Evolutionary conservation across 2,888 invertebrate species (phyloP), one percentile per base, ranked within the genome.

Genomic region (Hecatera dysodea): DNA sequence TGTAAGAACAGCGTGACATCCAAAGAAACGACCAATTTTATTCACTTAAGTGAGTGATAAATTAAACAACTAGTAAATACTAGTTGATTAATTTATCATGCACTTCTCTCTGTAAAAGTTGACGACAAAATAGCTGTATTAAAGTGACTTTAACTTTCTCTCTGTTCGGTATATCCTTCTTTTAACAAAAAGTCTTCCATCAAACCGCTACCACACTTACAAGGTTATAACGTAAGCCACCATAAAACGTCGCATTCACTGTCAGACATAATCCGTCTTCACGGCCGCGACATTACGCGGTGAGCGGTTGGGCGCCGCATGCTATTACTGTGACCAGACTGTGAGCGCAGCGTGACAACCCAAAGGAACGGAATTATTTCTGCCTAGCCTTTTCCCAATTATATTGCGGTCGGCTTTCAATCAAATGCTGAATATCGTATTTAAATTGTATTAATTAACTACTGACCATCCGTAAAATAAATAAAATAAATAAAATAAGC

Each of bases 221-320:
- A 55, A 19, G 48, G 33, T 76, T 48, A 66, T 8, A 52, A 12
- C 55, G 19, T 71, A 57, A 81, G 29, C 56, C 11, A 36, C 64
- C 42, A 73, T 82, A 84, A 79, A 76, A 82, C 60, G 50, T 65
- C 44, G 56, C 85, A 79, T 76, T 84, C 82, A 72, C 61, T 84
- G 79, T 73, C 67, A 29, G 29, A 62, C 66, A 50, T 81, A 81
- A 78, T 77, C 82, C 66, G 48, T 12, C 66, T 52, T 63, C 81
- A 81, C 50, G 81, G 66, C 56, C 71, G 29, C 29, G 24, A 56
- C 33, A 65, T 22, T 15, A 36, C 65, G 42, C 33, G 44, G 50
- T 52, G 59, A 66, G 69, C 70, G 70, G 65, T 56, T 44, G 65
- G 53, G 29, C 59, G 77, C 69, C 78, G 48, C 52, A 36, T 17